Evolutionary conservation across 1,140 invertebrate genomes (phyloP).

Genomic region (Mamestra configurata): DNA sequence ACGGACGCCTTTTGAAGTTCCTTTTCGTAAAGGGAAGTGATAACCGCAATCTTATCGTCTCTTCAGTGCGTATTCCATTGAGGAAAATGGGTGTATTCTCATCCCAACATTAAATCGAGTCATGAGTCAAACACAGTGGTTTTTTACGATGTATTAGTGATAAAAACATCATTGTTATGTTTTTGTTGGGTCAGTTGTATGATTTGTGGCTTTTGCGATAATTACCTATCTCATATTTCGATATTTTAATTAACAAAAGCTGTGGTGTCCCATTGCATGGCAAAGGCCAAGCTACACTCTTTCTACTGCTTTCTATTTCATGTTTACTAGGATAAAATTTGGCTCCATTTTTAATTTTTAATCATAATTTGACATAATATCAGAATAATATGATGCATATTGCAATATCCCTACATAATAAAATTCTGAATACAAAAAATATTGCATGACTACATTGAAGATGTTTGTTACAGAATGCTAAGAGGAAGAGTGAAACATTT

Average conservation of each 20-base stretch:
- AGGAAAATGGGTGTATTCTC: conserved; percentile 19
- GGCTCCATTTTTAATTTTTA: too few species aligned
- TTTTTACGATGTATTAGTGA: not conserved
- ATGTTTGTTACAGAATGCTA: conserved; percentile 84
- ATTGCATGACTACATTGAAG: not conserved
- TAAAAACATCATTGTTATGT: too few species aligned
- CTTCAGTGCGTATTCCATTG: not conserved
- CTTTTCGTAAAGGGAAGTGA: not conserved
- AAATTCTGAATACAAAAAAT: not conserved
- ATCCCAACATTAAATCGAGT: not conserved
- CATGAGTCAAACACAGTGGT: not conserved
- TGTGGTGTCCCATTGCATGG: not conserved
- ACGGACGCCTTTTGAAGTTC: not conserved
- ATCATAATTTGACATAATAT: too few species aligned
- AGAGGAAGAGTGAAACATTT: conserved; percentile 84
- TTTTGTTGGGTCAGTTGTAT: not conserved
- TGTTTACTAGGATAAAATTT: too few species aligned
- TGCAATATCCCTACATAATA: too few species aligned
- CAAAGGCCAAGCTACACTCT: not conserved
- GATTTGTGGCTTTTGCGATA: not conserved
- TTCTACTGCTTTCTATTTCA: too few species aligned
- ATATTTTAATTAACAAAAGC: not conserved
- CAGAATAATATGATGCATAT: too few species aligned
- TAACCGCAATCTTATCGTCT: not conserved
- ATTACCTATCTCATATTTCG: not conserved